Conservation (phyloP, 2,797 vertebrate species). For the Tamandua tetradactyla region DNA sequence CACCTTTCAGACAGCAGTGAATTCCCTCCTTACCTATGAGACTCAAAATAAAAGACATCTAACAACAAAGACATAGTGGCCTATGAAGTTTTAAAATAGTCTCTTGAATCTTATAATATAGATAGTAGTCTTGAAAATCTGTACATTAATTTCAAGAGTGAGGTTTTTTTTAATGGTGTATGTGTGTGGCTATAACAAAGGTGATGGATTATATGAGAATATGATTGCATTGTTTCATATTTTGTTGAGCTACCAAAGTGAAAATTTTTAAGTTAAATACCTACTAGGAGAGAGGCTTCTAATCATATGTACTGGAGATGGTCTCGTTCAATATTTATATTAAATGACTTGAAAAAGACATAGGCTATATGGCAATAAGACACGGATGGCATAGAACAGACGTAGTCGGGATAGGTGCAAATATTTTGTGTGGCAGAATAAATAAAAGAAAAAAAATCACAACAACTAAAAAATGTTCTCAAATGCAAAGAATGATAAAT, state of each 20-base stretch:
- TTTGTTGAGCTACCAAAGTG: background rate
- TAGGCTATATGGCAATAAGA: background rate
- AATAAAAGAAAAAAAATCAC: background rate
- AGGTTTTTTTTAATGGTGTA: background rate
- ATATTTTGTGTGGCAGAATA: background rate
- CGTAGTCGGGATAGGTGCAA: background rate
- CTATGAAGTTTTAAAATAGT: background rate
- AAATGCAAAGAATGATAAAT: background rate
- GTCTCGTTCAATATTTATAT: constrained; percentile 33
- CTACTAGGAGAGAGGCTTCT: background rate
- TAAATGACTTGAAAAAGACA: constrained; percentile 3
- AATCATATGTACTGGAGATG: background rate
- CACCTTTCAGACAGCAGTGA: background rate
- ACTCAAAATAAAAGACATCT: background rate
- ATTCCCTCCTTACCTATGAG: background rate
- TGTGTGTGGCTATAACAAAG: background rate
- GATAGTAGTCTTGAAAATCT: background rate
- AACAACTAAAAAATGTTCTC: background rate
- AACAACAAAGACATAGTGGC: background rate
- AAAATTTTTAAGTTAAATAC: background rate
- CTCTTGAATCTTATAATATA: background rate
- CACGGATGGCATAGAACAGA: background rate
- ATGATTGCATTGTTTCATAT: background rate
- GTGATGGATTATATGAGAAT: background rate
- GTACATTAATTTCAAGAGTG: background rate